Evolutionary conservation across 2,113 vertebrate genomes (phyloP).

Genomic region (Tapirus terrestris): DNA sequence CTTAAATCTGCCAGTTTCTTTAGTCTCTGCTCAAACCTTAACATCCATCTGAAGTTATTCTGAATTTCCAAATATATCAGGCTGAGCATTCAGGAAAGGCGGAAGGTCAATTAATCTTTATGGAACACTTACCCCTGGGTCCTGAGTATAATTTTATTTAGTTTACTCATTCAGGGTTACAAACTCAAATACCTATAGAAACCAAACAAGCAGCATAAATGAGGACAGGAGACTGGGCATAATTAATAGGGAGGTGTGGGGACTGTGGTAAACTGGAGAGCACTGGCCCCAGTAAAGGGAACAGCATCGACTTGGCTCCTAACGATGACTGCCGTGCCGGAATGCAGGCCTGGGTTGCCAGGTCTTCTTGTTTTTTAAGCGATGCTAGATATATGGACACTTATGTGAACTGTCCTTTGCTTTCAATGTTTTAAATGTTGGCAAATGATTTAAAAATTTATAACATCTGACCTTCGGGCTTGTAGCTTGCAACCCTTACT

Average conservation of each 20-base stretch:
- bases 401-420: not conserved
- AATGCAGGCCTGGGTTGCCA: not conserved
- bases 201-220: not conserved
- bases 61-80: not conserved
- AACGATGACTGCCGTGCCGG: not conserved
- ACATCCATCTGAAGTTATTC: not conserved
- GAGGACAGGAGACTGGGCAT: not conserved
- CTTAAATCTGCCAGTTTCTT: not conserved
- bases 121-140: not conserved
- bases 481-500: not conserved
- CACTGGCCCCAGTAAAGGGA: accelerated
- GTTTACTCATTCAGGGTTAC: not conserved
- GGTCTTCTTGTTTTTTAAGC: not conserved
- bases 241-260: not conserved
- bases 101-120: not conserved
- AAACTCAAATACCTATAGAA: not conserved
- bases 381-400: not conserved
- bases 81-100: not conserved
- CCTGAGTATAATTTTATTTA: not conserved
- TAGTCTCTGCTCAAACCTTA: not conserved
- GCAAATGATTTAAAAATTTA: not conserved
- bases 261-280: not conserved
- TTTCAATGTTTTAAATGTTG: not conserved
- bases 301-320: not conserved
- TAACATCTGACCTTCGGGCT: not conserved